Conservation (phyloP, 2,797 vertebrate species). For the Squalus acanthias region DNA sequence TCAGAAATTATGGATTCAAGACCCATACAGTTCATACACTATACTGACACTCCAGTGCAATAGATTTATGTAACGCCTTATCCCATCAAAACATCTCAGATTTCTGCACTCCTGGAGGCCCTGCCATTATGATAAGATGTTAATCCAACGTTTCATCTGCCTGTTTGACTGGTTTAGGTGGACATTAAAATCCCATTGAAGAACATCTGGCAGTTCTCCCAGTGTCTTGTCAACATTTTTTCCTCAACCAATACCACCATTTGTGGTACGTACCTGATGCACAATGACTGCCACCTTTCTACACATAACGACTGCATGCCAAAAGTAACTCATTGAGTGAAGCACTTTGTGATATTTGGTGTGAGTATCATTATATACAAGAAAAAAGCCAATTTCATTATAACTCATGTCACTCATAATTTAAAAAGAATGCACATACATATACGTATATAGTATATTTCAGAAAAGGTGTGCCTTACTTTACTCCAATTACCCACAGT, state of each 20-base stretch:
- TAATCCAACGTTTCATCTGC: not conserved
- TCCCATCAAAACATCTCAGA: not conserved
- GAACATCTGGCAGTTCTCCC: not conserved
- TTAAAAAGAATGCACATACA: not conserved
- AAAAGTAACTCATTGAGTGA: not conserved
- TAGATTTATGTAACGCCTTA: not conserved
- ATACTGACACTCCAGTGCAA: not conserved
- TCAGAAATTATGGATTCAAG: not conserved
- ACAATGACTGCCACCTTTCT: not conserved
- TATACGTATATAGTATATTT: not conserved
- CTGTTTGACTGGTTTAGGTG: not conserved
- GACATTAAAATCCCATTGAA: not conserved
- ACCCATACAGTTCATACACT: not conserved
- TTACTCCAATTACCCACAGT: conserved; percentile 80
- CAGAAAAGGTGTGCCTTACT: conserved; percentile 54
- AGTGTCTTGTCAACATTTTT: not conserved
- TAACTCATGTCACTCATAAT: not conserved
- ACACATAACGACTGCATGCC: not conserved
- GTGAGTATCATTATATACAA: not conserved
- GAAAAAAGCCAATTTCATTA: not conserved
- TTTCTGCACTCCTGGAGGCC: not conserved
- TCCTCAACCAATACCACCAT: not conserved
- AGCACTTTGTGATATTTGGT: not conserved
- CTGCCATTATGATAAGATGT: not conserved
- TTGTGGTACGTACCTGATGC: not conserved